Evolutionary conservation across 2,113 vertebrate species (phyloP), one percentile per base, ranked within the genome.

Genomic region (Manacus vitellinus): DNA sequence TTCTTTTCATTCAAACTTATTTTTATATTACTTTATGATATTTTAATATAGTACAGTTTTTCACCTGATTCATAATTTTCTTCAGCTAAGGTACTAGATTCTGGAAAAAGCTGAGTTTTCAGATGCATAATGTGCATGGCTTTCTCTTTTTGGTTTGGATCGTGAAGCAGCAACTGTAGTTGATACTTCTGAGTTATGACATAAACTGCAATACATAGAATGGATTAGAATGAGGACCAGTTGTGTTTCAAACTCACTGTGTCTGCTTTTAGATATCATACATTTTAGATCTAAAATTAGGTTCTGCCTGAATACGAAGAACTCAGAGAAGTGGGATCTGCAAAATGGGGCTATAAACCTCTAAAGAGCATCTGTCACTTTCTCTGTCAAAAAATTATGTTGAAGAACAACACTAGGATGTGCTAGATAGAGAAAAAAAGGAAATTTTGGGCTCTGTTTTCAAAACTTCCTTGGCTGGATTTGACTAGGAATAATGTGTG

Each of bases 401-500:
- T 84, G 49, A n/a, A 35, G 7, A 28, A 43, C 49, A 49, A 46
- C 20, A n/a, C 5, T 35, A 72, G 30, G 27, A 75, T 16, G 20
- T 67, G 5, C 39, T 74, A 18, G 16, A 91, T 8, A 3, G 5
- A 65, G 43, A 35, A 63, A 41, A 39, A 56, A 78, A 51, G 13
- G 14, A 41, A 46, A 59, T 47, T 59, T 16, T 56, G n/a, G 24
- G 3, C 25, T 71, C 83, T 65, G 9, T 55, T 79, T 79, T 52
- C 24, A 52, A 43, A 76, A 62, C 4, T 37, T 47, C 4, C 5
- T 68, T 88, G 61, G 8, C 14, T 71, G 28, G 47, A 15, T 82
- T 80, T 56, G 27, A 10, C 41, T 70, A 20, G 0, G 0, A 56
- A 6, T 35, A 43, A 4, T 92, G 35, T 3, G 6, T 1, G 0